Conservation (phyloP, 1,140 invertebrate genomes). For the Euglossa dilemma region DNA sequence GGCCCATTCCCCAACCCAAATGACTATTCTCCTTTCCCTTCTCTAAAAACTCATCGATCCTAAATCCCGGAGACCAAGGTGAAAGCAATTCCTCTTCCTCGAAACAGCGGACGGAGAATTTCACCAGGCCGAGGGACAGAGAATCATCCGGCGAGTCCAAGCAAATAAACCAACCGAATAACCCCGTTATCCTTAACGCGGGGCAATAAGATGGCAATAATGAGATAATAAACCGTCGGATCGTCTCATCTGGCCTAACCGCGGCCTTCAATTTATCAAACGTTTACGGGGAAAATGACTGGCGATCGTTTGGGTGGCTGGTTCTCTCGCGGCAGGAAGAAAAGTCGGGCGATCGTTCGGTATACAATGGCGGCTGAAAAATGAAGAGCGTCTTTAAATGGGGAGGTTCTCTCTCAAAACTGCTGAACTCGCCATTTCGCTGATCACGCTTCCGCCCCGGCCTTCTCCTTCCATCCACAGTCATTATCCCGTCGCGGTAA, state of each 20-base stretch:
- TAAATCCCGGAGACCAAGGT: too few species aligned
- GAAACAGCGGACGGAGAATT: too few species aligned
- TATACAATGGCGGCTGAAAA: constrained; percentile 10
- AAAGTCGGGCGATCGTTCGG: neutral
- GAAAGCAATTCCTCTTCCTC: too few species aligned
- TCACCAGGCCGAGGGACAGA: too few species aligned
- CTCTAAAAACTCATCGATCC: too few species aligned
- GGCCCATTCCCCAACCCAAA: too few species aligned
- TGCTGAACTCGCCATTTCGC: constrained; percentile 38
- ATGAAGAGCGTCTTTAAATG: constrained; percentile 23
- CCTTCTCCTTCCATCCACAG: constrained; percentile 22
- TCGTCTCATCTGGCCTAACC: neutral
- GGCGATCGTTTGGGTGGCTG: neutral
- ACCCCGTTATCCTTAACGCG: neutral
- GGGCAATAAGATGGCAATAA: neutral
- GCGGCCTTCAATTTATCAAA: neutral
- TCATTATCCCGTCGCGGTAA: constrained; percentile 71
- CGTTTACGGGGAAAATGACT: neutral
- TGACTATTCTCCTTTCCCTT: too few species aligned
- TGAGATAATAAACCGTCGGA: neutral
- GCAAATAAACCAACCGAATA: too few species aligned
- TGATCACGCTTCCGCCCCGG: constrained; percentile 40
- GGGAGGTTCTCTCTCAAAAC: neutral
- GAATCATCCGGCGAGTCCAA: too few species aligned
- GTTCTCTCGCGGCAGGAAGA: neutral